Evolutionary conservation across 2,113 vertebrate genomes (phyloP), one percentile per base, ranked within the genome.

Genomic region (Ciconia maguari): DNA sequence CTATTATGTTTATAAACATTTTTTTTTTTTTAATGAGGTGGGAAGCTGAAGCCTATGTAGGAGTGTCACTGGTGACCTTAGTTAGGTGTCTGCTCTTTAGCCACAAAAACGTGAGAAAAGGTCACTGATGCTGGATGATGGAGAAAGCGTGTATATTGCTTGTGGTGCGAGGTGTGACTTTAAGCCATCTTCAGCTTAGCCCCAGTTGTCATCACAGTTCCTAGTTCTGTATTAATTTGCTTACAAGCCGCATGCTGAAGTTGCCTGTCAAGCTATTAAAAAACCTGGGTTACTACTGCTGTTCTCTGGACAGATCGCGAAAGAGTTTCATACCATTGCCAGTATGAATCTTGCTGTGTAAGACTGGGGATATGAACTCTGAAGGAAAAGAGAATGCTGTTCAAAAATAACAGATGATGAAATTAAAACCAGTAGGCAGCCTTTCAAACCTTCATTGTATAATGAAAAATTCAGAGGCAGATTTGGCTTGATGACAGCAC

Each of bases 351-450:
- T 44, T 57, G 18, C 26, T 29, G 46, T 32, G 38, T 29, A 41
- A 36, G 61, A 72, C 69, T 46, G 72, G 91, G 46, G 44, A 15
- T 48, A 12, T 13, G n/a, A 91, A 64, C 34, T 55, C 81, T 1
- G 7, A 58, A 91, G 52, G 74, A 41, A 61, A 42, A 69, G 83
- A 69, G 30, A 71, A 57, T 12, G 25, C 46, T 61, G 54, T 19
- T 94, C 36, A 72, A 46, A 92, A 58, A 29, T 41, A 93, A 61
- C 36, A 65, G 54, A 61, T 68, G 48, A 89, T 55, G 61, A 92
- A 89, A 89, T 91, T 72, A 90, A 89, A 94, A 69, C 14, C 86
- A 80, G 82, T 62, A 88, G 78, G 94, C 58, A 70, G 70, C 62
- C 71, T 82, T 91, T 96, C 65, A 79, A 78, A 46, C 44, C 49